Evolutionary conservation across 2,113 vertebrate species (phyloP), one percentile per base, ranked within the genome.

Genomic region (Malaclemys terrapin): DNA sequence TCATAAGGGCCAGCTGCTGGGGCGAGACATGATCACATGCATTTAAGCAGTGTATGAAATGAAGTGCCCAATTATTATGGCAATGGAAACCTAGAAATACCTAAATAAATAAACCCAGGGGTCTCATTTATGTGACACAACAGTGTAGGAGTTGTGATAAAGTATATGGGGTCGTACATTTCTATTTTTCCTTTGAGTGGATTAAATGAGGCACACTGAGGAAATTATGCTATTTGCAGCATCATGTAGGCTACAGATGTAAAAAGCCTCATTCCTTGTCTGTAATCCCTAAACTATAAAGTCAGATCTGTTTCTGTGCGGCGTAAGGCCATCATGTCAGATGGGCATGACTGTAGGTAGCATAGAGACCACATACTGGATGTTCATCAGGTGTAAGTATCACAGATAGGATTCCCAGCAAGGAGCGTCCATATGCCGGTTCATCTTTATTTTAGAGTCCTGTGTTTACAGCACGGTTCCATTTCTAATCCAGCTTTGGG

Each of bases 401-500:
- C 96, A 96, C 89, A 96, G 84, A 92, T 96, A 94, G 93, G 75
- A 95, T 94, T 93, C 93, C 78, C 95, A 95, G 93, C 91, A 96
- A 96, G 96, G 25, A 79, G 2, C 80, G 88, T 62, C 96, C 93
- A 50, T 93, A 94, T 95, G 96, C 88, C 88, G 84, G 76, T 57
- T 95, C 62, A 89, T 87, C 95, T 96, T 96, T 92, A 95, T 97
- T 97, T 95, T 93, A 8, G 82, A 82, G 78, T 87, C 65, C 81
- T 49, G 80, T 93, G 42, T 95, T 80, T 87, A 78, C 14, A 31
- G 54, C 80, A 83, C 11, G 27, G 22, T 82, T 90, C 57, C 82
- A 27, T 94, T 88, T 76, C 83, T 89, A 94, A 95, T 92, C 80
- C 89, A 88, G 75, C 29, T 96, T 93, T 38, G 53, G 54, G 24